These are phyloP conservation scores for Argyra leucocephala DNA, from an alignment of 2,888 invertebrate genomes.

Conservation along the genomic window DNA sequence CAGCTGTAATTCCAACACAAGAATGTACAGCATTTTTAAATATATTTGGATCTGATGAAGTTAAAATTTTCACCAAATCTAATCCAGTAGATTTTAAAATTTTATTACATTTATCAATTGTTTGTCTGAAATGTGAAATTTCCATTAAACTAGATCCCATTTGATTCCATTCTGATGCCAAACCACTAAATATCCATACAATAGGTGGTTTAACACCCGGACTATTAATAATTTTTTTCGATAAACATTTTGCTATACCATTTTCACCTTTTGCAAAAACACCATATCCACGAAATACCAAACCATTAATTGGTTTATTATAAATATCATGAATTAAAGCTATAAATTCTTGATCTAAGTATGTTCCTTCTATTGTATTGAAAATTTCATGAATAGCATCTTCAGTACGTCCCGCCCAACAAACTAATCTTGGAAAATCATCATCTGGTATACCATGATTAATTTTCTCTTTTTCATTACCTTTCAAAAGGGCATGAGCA, in stretches of 20 bases:
- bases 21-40: conserved; percentile 59
- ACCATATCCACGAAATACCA: conserved; percentile 68
- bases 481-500: conserved; percentile 44
- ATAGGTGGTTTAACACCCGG: conserved; percentile 59
- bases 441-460: conserved; percentile 56
- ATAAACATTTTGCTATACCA: conserved; percentile 34
- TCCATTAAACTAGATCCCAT: conserved; percentile 71
- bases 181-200: conserved; percentile 85
- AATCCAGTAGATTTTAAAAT: conserved; percentile 52
- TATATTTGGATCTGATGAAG: conserved; percentile 51
- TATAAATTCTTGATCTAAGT: conserved; percentile 54
- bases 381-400: conserved; percentile 59
- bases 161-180: conserved; percentile 81
- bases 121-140: conserved; percentile 61
- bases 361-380: conserved; percentile 52
- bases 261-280: conserved; percentile 40
- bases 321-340: conserved; percentile 53
- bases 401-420: conserved; percentile 70
- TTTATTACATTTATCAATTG: conserved; percentile 54
- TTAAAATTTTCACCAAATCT: conserved; percentile 55
- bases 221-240: conserved; percentile 51
- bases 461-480: conserved; percentile 30
- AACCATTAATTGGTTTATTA: conserved; percentile 50
- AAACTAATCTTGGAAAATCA: conserved; percentile 61
- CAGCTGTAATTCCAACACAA: conserved; percentile 65